phyloP scores from a whole-genome alignment of 1,140 invertebrate species.

The Probaryconus sp. region DNA sequence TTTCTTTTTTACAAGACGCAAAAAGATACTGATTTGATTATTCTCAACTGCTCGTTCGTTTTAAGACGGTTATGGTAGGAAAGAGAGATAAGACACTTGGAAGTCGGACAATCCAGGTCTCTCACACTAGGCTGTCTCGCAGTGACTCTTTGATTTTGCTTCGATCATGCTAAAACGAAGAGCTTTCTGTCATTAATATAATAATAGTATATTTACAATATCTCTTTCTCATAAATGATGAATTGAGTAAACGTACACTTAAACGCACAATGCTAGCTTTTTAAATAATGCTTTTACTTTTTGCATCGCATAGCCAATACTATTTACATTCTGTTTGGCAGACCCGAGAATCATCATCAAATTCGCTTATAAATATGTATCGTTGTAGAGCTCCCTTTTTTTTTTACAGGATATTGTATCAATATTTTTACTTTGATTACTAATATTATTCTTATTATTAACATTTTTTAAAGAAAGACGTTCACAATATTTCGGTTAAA shows the following conservation, averaged over 20 bases:
- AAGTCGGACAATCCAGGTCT: slow-evolving; percentile 69
- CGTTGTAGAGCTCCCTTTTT: too few relatives aligned
- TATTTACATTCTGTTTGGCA: slow-evolving; percentile 5
- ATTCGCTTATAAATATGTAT: neutral
- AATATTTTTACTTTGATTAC: too few relatives aligned
- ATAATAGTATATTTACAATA: slow-evolving; percentile 73
- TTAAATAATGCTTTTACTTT: neutral
- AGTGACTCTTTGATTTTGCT: slow-evolving; percentile 72
- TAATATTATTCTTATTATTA: too few relatives aligned
- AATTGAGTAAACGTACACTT: slow-evolving; percentile 10
- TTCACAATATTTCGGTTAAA: too few relatives aligned
- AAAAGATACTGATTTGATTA: neutral
- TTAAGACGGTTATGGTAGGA: slow-evolving; percentile 68
- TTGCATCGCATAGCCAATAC: neutral
- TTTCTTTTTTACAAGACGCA: too few relatives aligned
- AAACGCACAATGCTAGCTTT: slow-evolving; percentile 10
- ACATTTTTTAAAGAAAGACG: too few relatives aligned
- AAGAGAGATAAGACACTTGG: slow-evolving; percentile 74
- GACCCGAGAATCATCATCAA: slow-evolving; percentile 3
- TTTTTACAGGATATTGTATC: too few relatives aligned
- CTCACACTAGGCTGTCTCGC: slow-evolving; percentile 63
- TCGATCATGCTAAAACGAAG: slow-evolving; percentile 69
- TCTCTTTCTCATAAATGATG: slow-evolving; percentile 50
- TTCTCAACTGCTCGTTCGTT: slow-evolving; percentile 39
- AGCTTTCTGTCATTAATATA: slow-evolving; percentile 62